These are phyloP conservation scores for Neomonachus schauinslandi DNA, from an alignment of 2,113 vertebrate genomes.

Conservation along the genomic window DNA sequence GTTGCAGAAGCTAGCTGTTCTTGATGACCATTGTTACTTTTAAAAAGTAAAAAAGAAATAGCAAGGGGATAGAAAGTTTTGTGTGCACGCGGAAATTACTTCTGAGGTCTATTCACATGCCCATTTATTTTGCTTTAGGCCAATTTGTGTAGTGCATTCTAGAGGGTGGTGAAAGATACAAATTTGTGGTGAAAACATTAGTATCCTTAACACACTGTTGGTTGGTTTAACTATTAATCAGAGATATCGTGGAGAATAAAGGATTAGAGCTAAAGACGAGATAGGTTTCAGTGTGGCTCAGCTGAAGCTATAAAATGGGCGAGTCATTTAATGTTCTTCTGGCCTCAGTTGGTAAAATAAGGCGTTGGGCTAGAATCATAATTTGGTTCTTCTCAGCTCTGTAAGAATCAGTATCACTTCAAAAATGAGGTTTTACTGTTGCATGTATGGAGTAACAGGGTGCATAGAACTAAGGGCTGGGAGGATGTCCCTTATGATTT, in stretches of 20 bases:
- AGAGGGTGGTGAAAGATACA: conserved; percentile 2
- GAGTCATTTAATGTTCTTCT: background rate
- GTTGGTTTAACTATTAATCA: conserved; percentile 16
- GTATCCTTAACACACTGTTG: background rate
- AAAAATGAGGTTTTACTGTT: background rate
- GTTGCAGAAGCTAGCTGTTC: background rate
- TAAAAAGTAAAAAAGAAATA: conserved; percentile 31
- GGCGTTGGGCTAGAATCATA: background rate
- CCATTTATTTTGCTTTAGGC: conserved; percentile 17
- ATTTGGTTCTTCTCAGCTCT: background rate
- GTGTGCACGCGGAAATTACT: background rate
- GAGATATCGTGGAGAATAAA: background rate
- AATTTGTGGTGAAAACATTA: conserved; percentile 5
- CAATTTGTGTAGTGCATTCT: background rate
- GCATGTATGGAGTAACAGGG: conserved; percentile 8
- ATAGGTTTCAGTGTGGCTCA: background rate
- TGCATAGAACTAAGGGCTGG: conserved; percentile 46
- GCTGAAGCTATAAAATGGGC: background rate
- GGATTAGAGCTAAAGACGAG: background rate
- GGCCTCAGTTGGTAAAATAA: conserved; percentile 19
- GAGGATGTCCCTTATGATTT: conserved; percentile 60
- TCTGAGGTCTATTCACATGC: background rate
- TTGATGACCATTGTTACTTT: conserved; percentile 2
- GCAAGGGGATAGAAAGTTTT: background rate
- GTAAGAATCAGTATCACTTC: background rate